Conservation (phyloP, 2,113 vertebrate species). For the Cinclus mexicanus region DNA sequence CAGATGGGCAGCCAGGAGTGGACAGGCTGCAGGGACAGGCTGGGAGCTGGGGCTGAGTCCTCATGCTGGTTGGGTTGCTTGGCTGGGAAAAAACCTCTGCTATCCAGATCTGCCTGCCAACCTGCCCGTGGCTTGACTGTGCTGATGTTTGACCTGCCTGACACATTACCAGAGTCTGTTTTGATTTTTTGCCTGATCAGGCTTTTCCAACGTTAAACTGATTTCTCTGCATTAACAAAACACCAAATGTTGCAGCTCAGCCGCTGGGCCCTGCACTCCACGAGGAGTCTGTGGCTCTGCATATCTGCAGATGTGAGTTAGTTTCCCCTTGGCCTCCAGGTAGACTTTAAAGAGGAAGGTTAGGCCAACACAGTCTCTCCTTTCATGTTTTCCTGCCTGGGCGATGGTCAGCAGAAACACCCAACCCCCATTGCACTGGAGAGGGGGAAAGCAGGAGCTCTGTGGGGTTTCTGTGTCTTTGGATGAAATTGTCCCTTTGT, state of each 20-base stretch:
- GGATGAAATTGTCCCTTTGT: slow-evolving; percentile 65
- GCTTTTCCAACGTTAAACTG: neutral
- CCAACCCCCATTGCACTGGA: neutral
- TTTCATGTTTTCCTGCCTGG: neutral
- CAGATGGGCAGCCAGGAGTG: neutral
- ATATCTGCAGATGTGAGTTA: neutral
- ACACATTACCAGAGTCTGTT: neutral
- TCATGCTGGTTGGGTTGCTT: neutral
- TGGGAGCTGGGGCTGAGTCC: fast-evolving
- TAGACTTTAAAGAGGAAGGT: neutral
- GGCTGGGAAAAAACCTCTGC: neutral
- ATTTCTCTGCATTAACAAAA: neutral
- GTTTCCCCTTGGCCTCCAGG: neutral
- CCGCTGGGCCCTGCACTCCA: fast-evolving
- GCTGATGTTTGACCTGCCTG: neutral
- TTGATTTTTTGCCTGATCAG: neutral
- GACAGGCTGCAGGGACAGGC: fast-evolving
- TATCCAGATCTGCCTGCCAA: neutral
- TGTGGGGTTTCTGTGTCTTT: slow-evolving; percentile 61
- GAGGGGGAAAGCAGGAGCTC: slow-evolving; percentile 6
- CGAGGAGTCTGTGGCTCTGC: neutral
- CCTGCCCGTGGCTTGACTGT: neutral
- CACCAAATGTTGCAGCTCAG: neutral
- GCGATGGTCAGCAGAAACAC: slow-evolving; percentile 4
- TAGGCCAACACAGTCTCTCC: neutral